Percentiles rank a stretch among this genome's conserved stretches.
These are phyloP conservation scores for Charanyca ferruginea DNA, from an alignment of 2,888 invertebrate species.

Conservation along the genomic window DNA sequence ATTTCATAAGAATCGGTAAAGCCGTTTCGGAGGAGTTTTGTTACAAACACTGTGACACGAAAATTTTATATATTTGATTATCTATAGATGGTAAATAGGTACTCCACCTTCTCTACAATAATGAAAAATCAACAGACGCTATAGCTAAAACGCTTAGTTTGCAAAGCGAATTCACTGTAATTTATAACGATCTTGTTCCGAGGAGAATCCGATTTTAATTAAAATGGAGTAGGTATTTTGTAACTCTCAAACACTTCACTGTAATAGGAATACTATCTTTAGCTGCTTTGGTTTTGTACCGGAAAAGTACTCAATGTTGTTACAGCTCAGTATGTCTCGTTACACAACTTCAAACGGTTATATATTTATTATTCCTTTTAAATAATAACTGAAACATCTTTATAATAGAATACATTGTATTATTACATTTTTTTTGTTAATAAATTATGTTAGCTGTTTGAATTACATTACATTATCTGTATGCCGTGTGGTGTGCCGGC, in stretches of 20 bases:
- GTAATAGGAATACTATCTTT: conserved; percentile 14
- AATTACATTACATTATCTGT: no score
- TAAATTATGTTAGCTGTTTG: no score
- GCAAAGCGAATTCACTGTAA: neutral
- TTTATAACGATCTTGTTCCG: conserved; percentile 21
- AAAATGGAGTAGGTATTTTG: conserved; percentile 29
- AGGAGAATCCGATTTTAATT: conserved; percentile 27
- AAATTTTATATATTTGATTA: no score
- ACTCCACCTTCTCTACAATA: neutral
- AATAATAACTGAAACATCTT: no score
- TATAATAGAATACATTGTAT: no score
- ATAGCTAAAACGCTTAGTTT: conserved; percentile 5
- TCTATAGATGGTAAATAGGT: no score
- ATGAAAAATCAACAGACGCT: neutral
- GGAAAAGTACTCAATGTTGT: neutral
- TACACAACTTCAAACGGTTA: neutral
- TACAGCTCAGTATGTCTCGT: neutral
- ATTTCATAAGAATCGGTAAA: no score
- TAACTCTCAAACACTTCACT: conserved; percentile 33
- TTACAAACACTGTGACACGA: no score
- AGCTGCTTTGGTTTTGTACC: neutral
- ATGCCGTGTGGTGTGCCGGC: no score
- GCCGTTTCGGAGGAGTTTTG: no score
- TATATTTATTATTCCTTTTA: neutral
- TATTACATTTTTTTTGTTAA: no score